Base-by-base conservation (phyloP, 2,888 invertebrate species). In the Rosalia funebris region DNA sequence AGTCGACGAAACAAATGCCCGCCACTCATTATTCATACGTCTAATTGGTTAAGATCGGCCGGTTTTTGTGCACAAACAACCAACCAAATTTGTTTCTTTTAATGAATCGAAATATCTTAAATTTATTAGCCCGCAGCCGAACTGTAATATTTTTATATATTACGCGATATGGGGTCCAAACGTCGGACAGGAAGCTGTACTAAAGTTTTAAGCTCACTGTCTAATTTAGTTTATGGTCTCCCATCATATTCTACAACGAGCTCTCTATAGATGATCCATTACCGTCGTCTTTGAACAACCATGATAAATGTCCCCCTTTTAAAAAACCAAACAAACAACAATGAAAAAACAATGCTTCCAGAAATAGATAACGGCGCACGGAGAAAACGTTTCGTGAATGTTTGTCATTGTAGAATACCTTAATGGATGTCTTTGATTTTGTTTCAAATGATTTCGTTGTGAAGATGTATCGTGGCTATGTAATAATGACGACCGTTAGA, bases 31-130 rank as follows among this genome's bases (percentile, higher is more conserved):
- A 5, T 25, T 25, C 7, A 25, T 7, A 7, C 25, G 4, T 25
- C 25, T 25, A 46, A 46, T 46, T 32, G 46, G 9, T 10, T 32
- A 9, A 46, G 46, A 34, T 3, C 25, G 12, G 17, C 9, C 14
- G n/a, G 20, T 32, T 46, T 46, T 46, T 16, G 46, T 31, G 16
- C 46, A 32, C n/a, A 31, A 44, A 44, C 44, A 20, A 20, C n/a
- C n/a, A 11, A 9, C 11, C 44, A 12, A 46, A 46, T 46, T 46
- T 46, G 46, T 46, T 32, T 16, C 32, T n/a, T 11, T 32, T 46
- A 46, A 46, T 32, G 32, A 32, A 25, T 32, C 46, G 32, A 46
- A 32, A 46, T 16, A 15, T 32, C 10, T n/a, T 9, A 15, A 32
- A 32, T 46, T 31, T 32, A 32, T 46, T 32, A 32, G 14, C 14